phyloP scores from a whole-genome alignment of 1,140 invertebrate genomes.

The Zaprionus ornatus region DNA sequence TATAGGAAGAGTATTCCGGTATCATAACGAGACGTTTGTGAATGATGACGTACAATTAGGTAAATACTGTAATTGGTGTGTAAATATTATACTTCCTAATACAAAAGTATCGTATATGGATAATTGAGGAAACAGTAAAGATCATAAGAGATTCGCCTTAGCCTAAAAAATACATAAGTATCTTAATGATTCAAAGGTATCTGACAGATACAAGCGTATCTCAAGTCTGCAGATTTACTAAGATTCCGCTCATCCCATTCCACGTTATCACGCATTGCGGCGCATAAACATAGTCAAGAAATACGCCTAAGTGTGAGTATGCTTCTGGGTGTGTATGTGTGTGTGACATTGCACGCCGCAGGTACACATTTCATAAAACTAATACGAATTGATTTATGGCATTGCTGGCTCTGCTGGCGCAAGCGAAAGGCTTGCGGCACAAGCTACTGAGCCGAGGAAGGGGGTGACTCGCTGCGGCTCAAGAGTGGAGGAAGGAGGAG shows the following conservation, averaged over 20 bases:
- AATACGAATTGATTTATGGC: slow-evolving; percentile 84
- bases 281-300: slow-evolving; percentile 21
- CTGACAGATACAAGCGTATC: neutral
- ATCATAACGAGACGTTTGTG: too few species aligned
- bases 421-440: slow-evolving; percentile 69
- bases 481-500: too few species aligned
- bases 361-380: slow-evolving; percentile 84
- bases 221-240: neutral
- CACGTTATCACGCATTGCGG: neutral
- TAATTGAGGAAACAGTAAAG: too few species aligned
- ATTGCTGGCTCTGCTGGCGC: slow-evolving; percentile 50
- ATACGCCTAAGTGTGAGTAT: neutral
- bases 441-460: neutral
- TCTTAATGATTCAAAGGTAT: neutral
- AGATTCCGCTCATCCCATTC: neutral
- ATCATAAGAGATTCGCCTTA: neutral
- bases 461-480: neutral
- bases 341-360: slow-evolving; percentile 61
- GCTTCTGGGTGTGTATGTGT: slow-evolving; percentile 13
- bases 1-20: too few species aligned
- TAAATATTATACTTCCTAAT: too few species aligned
- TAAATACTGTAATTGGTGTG: accelerated
- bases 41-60: too few species aligned
- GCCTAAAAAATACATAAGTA: neutral
- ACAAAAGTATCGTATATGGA: neutral